Conservation (phyloP, 2,888 invertebrate species). For the Dryocosmus kuriphilus region DNA sequence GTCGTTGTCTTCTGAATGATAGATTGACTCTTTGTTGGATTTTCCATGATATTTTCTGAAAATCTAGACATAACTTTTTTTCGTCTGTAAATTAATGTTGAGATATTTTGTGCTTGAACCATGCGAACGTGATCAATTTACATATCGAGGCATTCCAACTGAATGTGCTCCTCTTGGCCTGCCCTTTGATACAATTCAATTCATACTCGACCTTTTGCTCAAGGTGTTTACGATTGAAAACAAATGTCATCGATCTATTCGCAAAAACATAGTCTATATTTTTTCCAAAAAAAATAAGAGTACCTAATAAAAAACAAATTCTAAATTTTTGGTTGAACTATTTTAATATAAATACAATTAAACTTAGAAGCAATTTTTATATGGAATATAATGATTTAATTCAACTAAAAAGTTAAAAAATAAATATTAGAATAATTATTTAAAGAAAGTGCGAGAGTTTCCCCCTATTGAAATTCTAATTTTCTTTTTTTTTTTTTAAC, state of each 20-base stretch:
- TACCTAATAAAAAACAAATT: not conserved
- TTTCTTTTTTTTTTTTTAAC: too few relatives aligned
- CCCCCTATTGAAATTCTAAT: too few relatives aligned
- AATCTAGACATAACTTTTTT: not conserved
- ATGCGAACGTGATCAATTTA: not conserved
- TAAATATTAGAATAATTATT: too few relatives aligned
- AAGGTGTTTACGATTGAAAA: not conserved
- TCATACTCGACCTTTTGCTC: not conserved
- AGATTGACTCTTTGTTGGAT: not conserved
- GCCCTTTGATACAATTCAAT: slow-evolving; percentile 14
- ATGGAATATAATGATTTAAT: not conserved
- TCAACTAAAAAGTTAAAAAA: too few relatives aligned
- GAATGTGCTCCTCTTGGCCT: not conserved
- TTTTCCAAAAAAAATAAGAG: not conserved
- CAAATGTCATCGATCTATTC: not conserved
- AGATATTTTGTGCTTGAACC: not conserved
- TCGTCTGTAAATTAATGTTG: not conserved
- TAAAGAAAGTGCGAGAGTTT: too few relatives aligned
- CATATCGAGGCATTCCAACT: not conserved
- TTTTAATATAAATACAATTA: not conserved
- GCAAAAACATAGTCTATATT: not conserved
- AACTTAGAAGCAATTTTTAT: not conserved
- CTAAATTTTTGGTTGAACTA: not conserved
- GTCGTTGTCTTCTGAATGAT: too few relatives aligned
- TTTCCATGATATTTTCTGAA: not conserved